Evolutionary conservation across 2,113 vertebrate species (phyloP).

Genomic region (Cryptotis parvus): DNA sequence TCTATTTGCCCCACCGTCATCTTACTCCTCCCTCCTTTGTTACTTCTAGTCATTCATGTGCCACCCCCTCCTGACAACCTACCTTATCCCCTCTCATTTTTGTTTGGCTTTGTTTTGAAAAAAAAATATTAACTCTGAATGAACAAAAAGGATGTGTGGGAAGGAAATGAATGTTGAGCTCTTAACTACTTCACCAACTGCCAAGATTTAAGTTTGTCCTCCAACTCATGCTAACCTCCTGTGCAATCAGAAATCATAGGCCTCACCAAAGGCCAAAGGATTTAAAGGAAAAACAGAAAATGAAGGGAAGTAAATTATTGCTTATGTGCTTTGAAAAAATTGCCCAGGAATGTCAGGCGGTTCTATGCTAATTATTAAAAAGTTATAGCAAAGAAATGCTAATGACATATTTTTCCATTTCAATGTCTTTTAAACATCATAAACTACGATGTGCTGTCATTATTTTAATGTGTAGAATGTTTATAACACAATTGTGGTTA

Average conservation of each 20-base stretch:
- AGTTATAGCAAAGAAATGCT: constrained; percentile 77
- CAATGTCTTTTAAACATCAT: constrained; percentile 79
- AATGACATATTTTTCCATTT: constrained; percentile 85
- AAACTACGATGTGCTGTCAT: constrained; percentile 85
- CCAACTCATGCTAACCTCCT: constrained; percentile 16
- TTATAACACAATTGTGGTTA: constrained; percentile 84
- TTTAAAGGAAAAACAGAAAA: constrained; percentile 45
- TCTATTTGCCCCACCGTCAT: neutral
- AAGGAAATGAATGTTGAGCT: constrained; percentile 28
- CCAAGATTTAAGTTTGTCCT: constrained; percentile 60
- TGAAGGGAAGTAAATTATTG: neutral
- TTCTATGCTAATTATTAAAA: constrained; percentile 80
- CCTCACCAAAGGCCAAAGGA: constrained; percentile 58
- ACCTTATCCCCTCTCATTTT: neutral
- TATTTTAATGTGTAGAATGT: constrained; percentile 85
- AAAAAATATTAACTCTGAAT: constrained; percentile 66
- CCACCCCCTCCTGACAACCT: neutral
- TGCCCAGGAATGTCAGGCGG: constrained; percentile 36
- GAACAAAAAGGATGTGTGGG: constrained; percentile 60
- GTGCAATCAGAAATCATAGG: constrained; percentile 25
- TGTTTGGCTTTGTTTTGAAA: constrained; percentile 26
- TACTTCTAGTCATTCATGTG: neutral
- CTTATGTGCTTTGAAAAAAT: constrained; percentile 67
- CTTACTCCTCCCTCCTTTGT: neutral
- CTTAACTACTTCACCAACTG: neutral